Conservation (phyloP, 2,113 vertebrate genomes). For the Clarias magur region DNA sequence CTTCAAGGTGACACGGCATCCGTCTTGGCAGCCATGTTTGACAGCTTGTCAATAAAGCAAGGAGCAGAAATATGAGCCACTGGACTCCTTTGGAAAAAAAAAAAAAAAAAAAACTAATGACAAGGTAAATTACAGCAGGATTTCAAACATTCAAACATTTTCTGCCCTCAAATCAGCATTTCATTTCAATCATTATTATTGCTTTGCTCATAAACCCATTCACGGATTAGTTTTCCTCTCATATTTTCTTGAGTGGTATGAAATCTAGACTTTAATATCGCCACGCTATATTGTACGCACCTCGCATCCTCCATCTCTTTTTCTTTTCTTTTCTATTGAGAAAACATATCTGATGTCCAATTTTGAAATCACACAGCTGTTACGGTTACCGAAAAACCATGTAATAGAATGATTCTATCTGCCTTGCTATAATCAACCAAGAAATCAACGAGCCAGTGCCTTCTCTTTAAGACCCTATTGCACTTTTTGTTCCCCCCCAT, state of each 20-base stretch:
- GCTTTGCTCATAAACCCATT: not conserved
- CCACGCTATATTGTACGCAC: not conserved
- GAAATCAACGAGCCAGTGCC: constrained; percentile 8
- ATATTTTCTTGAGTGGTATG: constrained; percentile 17
- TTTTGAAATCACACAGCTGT: constrained; percentile 39
- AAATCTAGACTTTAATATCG: constrained; percentile 36
- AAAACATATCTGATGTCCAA: constrained; percentile 26
- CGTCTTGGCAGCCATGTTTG: constrained; percentile 50
- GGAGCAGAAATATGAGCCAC: constrained; percentile 47
- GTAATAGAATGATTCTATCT: constrained; percentile 50
- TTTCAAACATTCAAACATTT: constrained; percentile 36
- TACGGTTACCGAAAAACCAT: constrained; percentile 36
- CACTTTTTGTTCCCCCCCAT: not conserved
- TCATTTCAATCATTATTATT: not conserved
- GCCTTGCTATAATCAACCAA: constrained; percentile 30
- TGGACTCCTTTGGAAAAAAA: constrained; percentile 29
- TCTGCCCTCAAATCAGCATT: constrained; percentile 2
- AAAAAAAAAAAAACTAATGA: constrained; percentile 42
- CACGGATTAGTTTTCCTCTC: not conserved
- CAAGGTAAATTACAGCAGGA: constrained; percentile 35
- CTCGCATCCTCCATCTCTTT: not conserved
- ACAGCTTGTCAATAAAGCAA: constrained; percentile 54
- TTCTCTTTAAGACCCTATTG: constrained; percentile 24
- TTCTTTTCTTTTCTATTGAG: constrained; percentile 11
- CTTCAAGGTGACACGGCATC: constrained; percentile 52